Evolutionary conservation across 2,888 invertebrate genomes (phyloP).

Genomic region (Acleris sparsana): DNA sequence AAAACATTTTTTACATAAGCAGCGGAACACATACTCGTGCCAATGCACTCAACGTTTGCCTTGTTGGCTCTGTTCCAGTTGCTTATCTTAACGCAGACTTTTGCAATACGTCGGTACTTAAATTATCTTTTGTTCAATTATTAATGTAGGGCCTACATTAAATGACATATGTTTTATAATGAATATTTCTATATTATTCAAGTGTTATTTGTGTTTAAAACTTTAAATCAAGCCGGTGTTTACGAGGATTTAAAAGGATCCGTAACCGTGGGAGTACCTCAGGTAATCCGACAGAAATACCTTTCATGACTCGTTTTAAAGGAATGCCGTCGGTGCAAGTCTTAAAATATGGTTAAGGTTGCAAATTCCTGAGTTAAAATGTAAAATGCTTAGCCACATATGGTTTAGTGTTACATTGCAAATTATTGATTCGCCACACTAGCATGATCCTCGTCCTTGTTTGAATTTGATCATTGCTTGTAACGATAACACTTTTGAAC

Average conservation of each 20-base stretch:
- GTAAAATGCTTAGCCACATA: constrained; percentile 4
- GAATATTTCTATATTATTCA: not conserved
- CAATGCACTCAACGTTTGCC: not conserved
- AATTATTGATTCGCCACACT: too few species aligned
- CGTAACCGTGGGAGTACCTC: constrained; percentile 12
- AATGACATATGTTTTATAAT: too few species aligned
- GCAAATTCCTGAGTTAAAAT: constrained; percentile 22
- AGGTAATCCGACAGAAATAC: constrained; percentile 27
- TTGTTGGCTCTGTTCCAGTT: constrained; percentile 19
- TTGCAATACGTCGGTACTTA: not conserved
- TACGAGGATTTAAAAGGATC: not conserved
- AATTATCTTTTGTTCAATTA: constrained; percentile 8
- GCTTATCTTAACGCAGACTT: constrained; percentile 15
- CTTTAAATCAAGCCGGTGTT: not conserved
- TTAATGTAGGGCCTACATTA: not conserved
- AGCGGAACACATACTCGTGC: not conserved
- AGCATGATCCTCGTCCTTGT: too few species aligned
- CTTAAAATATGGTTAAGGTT: constrained; percentile 29
- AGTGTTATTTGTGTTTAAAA: not conserved
- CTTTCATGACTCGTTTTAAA: constrained; percentile 30
- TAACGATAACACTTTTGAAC: too few species aligned
- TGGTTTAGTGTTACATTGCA: too few species aligned
- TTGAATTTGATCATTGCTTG: too few species aligned
- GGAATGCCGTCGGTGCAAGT: constrained; percentile 29
- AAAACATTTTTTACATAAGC: too few species aligned